Evolutionary conservation across 2,113 vertebrate species (phyloP), one percentile per base, ranked within the genome.

Genomic region (Glareola pratincola): DNA sequence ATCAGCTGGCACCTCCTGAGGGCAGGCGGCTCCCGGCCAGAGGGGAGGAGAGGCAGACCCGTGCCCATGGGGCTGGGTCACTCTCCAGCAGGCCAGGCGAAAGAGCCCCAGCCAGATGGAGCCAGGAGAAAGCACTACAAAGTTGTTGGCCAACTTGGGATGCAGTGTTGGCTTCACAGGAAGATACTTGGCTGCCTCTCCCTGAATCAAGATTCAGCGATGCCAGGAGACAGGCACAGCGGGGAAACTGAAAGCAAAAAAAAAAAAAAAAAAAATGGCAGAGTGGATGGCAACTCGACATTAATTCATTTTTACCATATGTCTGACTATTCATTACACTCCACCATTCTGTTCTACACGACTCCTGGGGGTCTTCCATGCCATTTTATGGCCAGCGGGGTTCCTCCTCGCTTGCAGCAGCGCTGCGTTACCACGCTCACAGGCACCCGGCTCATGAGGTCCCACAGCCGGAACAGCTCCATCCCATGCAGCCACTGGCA

Each of bases 261-360:
- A 62, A 37, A 32, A 32, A 56, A 56, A 56, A 56, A 34, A 56
- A 34, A 37, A 97, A 97, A 96, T 97, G 97, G 97, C 95, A 97
- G 91, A 93, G 95, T 94, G 91, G 92, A 97, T 94, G 95, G 96
- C 96, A 97, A 96, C 86, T 96, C 63, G 67, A 94, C 94, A 96
- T 96, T 97, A 95, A 95, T 97, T 96, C 95, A 95, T 97, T 97
- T 97, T 97, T 97, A 97, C 97, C 96, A 97, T 97, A 97, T 96
- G 97, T 97, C 91, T 97, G 94, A 95, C 96, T 95, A 97, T 97
- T 97, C 95, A 97, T 97, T 97, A 95, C 95, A 94, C 89, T 97
- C 83, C 21, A 59, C 92, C 89, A 92, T 95, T 93, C 96, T 96
- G 92, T 97, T 96, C 85, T 96, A 97, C 95, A 97, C 56, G 94